Evolutionary conservation across 2,888 invertebrate species (phyloP), one percentile per base, ranked within the genome.

Genomic region (Oligia fasciuncula): DNA sequence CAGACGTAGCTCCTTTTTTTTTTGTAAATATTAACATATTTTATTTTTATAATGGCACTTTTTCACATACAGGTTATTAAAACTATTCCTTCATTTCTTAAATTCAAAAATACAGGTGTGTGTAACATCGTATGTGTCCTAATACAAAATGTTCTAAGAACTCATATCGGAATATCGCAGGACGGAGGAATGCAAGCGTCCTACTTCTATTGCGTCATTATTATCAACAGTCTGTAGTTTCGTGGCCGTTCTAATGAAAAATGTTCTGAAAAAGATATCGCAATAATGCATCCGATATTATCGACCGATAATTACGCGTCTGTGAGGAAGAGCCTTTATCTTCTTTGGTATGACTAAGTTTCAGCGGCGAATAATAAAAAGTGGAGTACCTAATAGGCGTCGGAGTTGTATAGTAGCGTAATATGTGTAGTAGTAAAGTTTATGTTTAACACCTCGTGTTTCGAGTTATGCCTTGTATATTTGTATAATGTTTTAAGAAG

Each of bases 321-420:
- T 19, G 54, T 54, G 19, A 6, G 19, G 54, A 54, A 54, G 54
- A 17, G 54, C 19, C 19, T 54, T 73, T 29, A 73, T 74, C 23
- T 2, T 73, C 11, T 29, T 9, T 40, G 40, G n/a, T 57, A 19
- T 35, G 4, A 66, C 43, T n/a, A 40, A 46, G 78, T 46, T 70
- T 62, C 4, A 6, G 23, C 4, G 19, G 35, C 2, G 19, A 1
- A 40, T 49, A 49, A 57, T 65, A 69, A 51, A 54, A 73, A 29
- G 17, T 65, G 5, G 23, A 29, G 23, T 65, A 73, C 46, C 46
- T 46, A 11, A 74, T 73, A 79, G 35, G 23, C 13, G 63, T 46
- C 8, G 46, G n/a, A 23, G 43, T 54, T 63, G 2, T 43, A n/a
- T 14, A 14, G 46, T n/a, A 43, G 35, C 19, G 49, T 29, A 2